Percentiles rank a stretch among this genome's conserved stretches.
Conservation (phyloP, 2,113 vertebrate genomes). For the Jaculus jaculus region DNA sequence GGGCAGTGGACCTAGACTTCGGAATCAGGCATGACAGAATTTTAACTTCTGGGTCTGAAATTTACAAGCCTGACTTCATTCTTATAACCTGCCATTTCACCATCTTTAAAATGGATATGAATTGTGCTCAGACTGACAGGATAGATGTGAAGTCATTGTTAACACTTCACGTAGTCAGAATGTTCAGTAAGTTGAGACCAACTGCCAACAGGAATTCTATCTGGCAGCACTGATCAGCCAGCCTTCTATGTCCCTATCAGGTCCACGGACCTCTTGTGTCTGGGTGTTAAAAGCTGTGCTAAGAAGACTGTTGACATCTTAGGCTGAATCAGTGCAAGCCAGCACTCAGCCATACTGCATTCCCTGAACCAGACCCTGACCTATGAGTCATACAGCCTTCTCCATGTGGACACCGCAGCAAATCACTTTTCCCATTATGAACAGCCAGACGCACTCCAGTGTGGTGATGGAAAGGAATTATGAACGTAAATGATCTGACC, state of each 20-base stretch:
- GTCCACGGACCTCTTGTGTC: neutral
- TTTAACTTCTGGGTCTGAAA: neutral
- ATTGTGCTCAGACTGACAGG: neutral
- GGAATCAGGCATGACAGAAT: neutral
- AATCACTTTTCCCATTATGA: slow-evolving; percentile 77
- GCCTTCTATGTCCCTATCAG: too few species aligned
- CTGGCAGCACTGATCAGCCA: neutral
- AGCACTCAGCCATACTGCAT: neutral
- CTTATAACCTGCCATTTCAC: neutral
- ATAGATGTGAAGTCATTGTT: neutral
- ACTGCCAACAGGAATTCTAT: neutral
- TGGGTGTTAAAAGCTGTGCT: neutral
- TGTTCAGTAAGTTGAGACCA: rapidly evolving
- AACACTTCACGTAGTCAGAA: rapidly evolving
- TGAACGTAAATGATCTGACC: slow-evolving; percentile 70
- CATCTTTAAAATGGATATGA: neutral
- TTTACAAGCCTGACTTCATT: neutral
- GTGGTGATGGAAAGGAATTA: slow-evolving; percentile 71
- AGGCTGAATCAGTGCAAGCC: neutral
- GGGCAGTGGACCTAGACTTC: neutral
- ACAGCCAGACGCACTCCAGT: slow-evolving; percentile 66
- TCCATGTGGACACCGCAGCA: slow-evolving; percentile 52
- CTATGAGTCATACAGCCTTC: slow-evolving; percentile 63
- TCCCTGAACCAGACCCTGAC: slow-evolving; percentile 36
- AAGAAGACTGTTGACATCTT: neutral